phyloP scores from a whole-genome alignment of 2,113 vertebrate species.

The Electrona antarctica region DNA sequence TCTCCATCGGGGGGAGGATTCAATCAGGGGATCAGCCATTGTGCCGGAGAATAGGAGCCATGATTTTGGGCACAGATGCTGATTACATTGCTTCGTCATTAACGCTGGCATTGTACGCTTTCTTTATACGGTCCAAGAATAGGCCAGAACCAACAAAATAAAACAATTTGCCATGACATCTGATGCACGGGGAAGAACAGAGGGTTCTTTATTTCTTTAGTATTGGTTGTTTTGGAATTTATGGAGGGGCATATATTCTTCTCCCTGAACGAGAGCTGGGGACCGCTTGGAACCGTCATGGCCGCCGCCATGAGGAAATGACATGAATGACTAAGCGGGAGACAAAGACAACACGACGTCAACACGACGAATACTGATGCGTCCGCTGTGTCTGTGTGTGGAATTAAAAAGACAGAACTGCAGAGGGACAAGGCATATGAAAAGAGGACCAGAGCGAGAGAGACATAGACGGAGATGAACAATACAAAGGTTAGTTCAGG shows the following conservation, averaged over 20 bases:
- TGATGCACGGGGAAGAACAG: neutral
- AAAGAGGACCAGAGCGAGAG: neutral
- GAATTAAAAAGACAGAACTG: neutral
- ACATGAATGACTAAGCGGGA: neutral
- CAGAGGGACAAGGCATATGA: neutral
- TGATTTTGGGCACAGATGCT: constrained; percentile 15
- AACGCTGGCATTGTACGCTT: neutral
- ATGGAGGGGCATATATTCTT: neutral
- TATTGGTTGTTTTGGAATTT: neutral
- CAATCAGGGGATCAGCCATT: constrained; percentile 20
- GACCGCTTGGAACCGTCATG: too few species aligned
- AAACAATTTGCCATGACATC: neutral
- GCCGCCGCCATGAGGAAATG: too few species aligned
- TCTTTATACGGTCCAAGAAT: neutral
- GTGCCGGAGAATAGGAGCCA: constrained; percentile 2
- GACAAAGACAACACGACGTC: neutral
- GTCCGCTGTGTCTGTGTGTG: neutral
- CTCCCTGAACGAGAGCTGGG: too few species aligned
- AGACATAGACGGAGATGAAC: neutral
- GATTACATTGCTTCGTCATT: constrained; percentile 21
- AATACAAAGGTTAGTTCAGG: too few species aligned
- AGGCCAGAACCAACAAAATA: neutral
- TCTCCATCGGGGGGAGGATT: neutral
- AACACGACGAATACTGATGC: neutral
- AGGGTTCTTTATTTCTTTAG: neutral